Evolutionary conservation across 1,140 invertebrate species (phyloP), one percentile per base, ranked within the genome.

Genomic region (Pogonomyrmex californicus): DNA sequence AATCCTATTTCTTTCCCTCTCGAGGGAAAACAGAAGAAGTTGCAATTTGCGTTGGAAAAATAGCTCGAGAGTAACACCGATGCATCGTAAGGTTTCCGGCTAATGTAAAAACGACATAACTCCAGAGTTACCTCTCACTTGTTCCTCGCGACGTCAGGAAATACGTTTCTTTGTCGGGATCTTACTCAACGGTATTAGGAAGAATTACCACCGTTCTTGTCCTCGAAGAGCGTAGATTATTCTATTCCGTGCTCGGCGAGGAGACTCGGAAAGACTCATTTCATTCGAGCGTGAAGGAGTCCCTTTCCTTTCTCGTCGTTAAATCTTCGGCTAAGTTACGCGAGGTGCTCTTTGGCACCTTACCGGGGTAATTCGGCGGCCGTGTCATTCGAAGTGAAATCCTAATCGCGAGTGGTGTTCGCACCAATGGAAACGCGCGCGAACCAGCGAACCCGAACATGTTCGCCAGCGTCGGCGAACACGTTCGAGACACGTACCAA

Each of bases 401-500:
- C 54, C 41, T 62, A 75, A 83, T 83, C 54, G 54, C 68, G 54
- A 62, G 12, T 47, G 41, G 56, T 89, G 66, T 82, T 89, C 60
- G 54, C 60, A 66, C 66, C 88, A 76, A 86, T 86, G 82, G 82
- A 88, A 70, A 54, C 68, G 12, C 36, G 5, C 41, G 62, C 62
- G 44, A 51, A 56, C 33, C 49, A 49, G 49, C 49, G 51, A 44
- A 56, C 49, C 81, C 17, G 81, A 82, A 73, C 66, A 86, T 86
- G 88, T 87, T 88, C 70, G 87, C 62, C 85, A 79, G 66, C 86
- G 88, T 78, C 86, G 75, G 66, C 85, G 73, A 88, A 87, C 88
- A 93, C 88, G 89, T 85, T 88, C 44, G 71, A 63, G 73, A 81
- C 85, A 85, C 89, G 89, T 91, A 86, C 86, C 91, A 92, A 93